Evolutionary conservation across 1,140 invertebrate genomes (phyloP).

Genomic region (Orussus abietinus): DNA sequence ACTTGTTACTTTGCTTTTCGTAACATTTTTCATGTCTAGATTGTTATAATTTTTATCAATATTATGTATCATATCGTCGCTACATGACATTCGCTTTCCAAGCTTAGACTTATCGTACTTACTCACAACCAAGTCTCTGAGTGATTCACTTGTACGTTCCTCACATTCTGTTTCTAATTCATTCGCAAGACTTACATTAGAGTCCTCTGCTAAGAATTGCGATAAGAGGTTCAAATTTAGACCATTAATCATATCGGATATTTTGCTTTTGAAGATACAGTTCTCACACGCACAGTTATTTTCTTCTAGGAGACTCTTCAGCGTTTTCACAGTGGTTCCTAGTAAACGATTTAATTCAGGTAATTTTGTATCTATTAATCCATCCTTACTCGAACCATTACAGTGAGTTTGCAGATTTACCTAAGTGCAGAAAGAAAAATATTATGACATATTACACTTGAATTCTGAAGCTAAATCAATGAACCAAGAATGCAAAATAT

Average conservation of each 20-base stretch:
- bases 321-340: conserved; percentile 4
- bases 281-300: conserved; percentile 6
- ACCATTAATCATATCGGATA: conserved; percentile 12
- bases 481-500: too few relatives aligned
- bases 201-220: background rate
- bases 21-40: conserved; percentile 22
- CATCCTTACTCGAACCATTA: too few relatives aligned
- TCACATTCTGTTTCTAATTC: conserved; percentile 31
- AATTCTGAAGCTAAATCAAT: too few relatives aligned
- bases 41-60: conserved; percentile 24
- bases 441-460: too few relatives aligned
- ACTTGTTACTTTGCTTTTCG: conserved; percentile 35
- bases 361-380: too few relatives aligned
- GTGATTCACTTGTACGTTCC: conserved; percentile 31
- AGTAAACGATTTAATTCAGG: too few relatives aligned
- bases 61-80: conserved; percentile 26
- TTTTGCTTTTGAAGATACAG: conserved; percentile 10
- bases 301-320: conserved; percentile 9
- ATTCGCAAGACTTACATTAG: conserved; percentile 7
- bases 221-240: too few relatives aligned
- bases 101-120: conserved; percentile 30
- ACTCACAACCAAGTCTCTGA: conserved; percentile 33
- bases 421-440: too few relatives aligned
- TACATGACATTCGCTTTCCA: conserved; percentile 16
- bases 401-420: too few relatives aligned